Base-by-base conservation (phyloP, 1,140 invertebrate species). In the Colletes latitarsis region DNA sequence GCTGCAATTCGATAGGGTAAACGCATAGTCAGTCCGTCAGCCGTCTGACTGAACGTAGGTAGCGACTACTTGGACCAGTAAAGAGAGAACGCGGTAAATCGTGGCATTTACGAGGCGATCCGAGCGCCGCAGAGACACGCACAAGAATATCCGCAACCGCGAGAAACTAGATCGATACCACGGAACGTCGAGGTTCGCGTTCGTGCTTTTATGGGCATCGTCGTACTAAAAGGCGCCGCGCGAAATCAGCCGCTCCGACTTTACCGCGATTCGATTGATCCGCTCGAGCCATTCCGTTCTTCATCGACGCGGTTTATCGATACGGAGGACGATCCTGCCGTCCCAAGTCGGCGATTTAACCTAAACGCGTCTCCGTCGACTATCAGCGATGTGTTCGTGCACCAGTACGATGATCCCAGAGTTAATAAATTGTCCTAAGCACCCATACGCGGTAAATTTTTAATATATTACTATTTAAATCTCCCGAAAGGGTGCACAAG, bases 121-220 rank as follows among this genome's bases (percentile, higher is more conserved):
- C 60, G 58, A 53, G 41, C 71, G 81, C 52, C 67, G 76, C 30
- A 30, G 69, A 71, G 85, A 86, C 85, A 85, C 85, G 76, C 82
- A 83, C 75, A 78, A 67, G 79, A 62, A 72, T 85, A 85, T 85
- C 75, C 53, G 71, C 83, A 75, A n/a, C 75, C 75, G 60, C 62
- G 81, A 9, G 30, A 4, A 75, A 53, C 43, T 52, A 79, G 82
- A 86, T 86, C 85, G 81, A 86, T 86, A 86, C 55, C 77, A 15
- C 57, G 81, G 49, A 69, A 80, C 71, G 81, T 71, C 52, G 71
- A n/a, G 53, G 83, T 79, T 85, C 73, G 52, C 73, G 67, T 86
- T 73, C 68, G 67, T 73, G 43, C 81, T 79, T 85, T 85, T 82
- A 86, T 71, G 83, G 72, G 49, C 72, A 80, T 55, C 72, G 68